Base-by-base conservation (phyloP, 92 coral and sea anemone species). In the Paragorgia papillata region DNA sequence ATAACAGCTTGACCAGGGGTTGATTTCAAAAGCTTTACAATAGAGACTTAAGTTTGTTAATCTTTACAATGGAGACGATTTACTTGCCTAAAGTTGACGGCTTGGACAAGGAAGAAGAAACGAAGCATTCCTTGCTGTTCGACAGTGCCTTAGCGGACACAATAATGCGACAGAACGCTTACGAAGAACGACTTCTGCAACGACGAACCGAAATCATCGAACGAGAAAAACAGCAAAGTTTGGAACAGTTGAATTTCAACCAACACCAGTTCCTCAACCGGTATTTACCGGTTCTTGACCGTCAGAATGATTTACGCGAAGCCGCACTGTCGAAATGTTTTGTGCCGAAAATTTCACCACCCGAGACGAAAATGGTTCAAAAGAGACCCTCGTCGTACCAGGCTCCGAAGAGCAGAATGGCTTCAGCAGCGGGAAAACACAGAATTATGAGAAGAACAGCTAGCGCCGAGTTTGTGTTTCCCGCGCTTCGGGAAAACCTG, bases 71-170 rank as follows among this genome's bases (percentile, higher is more conserved):
- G 75, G 75, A 46, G 60, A 41, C 75, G 9, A 29, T 43, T 27
- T 68, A 44, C 29, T 68, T 68, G 60, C 75, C 75, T 27, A 44
- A 40, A 49, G 22, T 64, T 44, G 51, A n/a, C 35, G 71, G 51
- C 35, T 26, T 44, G 2, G 48, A 43, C 21, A 62, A 66, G 48
- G 21, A 68, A 44, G 20, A 49, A 24, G 59, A 26, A 37, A 34
- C 24, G 35, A 20, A 41, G 0, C 58, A 44, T 43, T 68, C 75
- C 24, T 30, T 68, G 50, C 48, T 27, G 40, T 46, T 49, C 27
- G 59, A 68, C 60, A 49, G 60, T 20, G 75, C 75, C 26, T 44
- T 68, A 34, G 14, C 31, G 34, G 58, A 68, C 33, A 24, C 7
- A 17, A 59, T 68, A 10, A 15, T 68, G 75, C 24, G 75, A 41